Evolutionary conservation across 2,797 vertebrate species (phyloP), one percentile per base, ranked within the genome.

Genomic region (Choloepus didactylus): DNA sequence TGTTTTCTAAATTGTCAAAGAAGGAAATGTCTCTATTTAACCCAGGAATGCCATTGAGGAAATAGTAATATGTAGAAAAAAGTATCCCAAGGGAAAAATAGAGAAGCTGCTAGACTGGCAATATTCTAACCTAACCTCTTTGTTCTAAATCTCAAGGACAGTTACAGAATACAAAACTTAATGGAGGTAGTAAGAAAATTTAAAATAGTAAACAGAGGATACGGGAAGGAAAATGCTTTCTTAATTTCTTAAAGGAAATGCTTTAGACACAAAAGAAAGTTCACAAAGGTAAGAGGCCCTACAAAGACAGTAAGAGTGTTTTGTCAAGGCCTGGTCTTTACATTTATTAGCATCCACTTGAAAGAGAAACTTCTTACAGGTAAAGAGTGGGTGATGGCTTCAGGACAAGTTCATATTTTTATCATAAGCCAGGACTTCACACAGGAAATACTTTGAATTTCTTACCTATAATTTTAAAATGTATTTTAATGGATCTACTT

Each of bases 401-500:
- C 76, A 44, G 64, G 4, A 6, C 29, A 77, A 66, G 72, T 38
- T 44, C 76, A 23, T 49, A 64, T 12, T 56, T 91, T 88, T 60
- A 80, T 62, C 11, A 51, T 73, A 60, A 88, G 62, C 23, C 51
- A 82, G 92, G 62, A 82, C 67, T 62, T 70, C 25, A 72, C 31
- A 70, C 16, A 72, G n/a, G 75, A 92, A 89, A 41, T 72, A 89
- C 41, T 73, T 60, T 69, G 14, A 56, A 56, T 56, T 56, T 80
- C 73, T 94, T 86, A 80, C 41, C 83, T 35, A 60, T 72, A 29
- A 92, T 87, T 77, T 44, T 21, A 51, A 69, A 88, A 73, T 62
- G 72, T 51, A 93, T 62, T 91, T 91, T 81, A 96, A 92, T 38
- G n/a, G 38, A 59, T 90, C 21, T 93, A 9, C 56, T 73, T 91